phyloP scores from a whole-genome alignment of 2,888 invertebrate genomes.

The Heliconius charithonia region DNA sequence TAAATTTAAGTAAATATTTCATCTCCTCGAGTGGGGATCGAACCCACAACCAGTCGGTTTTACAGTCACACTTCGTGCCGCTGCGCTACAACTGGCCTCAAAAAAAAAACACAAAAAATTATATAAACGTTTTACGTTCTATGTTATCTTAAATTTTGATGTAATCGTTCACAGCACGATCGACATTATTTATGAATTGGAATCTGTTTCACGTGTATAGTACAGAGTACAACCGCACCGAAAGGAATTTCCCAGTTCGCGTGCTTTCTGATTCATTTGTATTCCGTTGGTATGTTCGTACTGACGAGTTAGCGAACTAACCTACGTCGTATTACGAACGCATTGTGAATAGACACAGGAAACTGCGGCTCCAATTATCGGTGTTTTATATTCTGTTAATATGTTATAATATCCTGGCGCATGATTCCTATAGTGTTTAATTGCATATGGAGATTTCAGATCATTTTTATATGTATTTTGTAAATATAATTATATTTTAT shows the following conservation, averaged over 20 bases:
- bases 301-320: constrained; percentile 60
- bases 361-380: constrained; percentile 58
- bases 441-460: constrained; percentile 5
- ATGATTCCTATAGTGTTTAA: constrained; percentile 33
- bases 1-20: too few relatives aligned
- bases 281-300: constrained; percentile 60
- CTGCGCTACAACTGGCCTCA: too few relatives aligned
- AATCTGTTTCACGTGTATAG: constrained; percentile 48
- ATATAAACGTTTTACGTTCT: too few relatives aligned
- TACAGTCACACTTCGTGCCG: too few relatives aligned
- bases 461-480: background rate
- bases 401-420: constrained; percentile 46
- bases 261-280: constrained; percentile 79
- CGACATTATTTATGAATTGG: constrained; percentile 44
- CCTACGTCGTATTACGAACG: constrained; percentile 55
- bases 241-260: constrained; percentile 76
- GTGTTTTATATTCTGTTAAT: constrained; percentile 49
- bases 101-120: too few relatives aligned
- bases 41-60: too few relatives aligned
- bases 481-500: background rate
- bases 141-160: too few relatives aligned
- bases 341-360: constrained; percentile 60
- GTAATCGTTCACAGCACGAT: background rate
- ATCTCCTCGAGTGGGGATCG: too few relatives aligned
- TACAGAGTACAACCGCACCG: constrained; percentile 56